Evolutionary conservation across 2,113 vertebrate species (phyloP).

Genomic region (Anolis sagrei): DNA sequence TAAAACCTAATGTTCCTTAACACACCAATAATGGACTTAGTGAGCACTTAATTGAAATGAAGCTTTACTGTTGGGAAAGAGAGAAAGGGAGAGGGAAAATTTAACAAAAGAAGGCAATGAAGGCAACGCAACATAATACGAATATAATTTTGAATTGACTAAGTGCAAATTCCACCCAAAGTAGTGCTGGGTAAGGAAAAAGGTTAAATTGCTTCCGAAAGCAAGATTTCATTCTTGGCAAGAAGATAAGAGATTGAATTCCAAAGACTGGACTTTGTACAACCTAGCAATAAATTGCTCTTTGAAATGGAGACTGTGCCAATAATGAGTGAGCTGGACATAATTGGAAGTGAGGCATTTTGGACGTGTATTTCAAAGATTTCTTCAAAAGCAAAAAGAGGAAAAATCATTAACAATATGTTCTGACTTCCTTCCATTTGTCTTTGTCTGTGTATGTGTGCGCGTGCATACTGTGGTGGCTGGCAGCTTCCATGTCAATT

Average conservation of each 20-base stretch:
- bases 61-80: neutral
- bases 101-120: neutral
- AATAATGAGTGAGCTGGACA: conserved; percentile 27
- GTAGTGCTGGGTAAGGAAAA: conserved; percentile 24
- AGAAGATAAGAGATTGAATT: conserved; percentile 56
- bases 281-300: conserved; percentile 41
- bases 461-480: too few relatives aligned
- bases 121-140: neutral
- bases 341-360: conserved; percentile 42
- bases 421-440: fast-evolving
- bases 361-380: neutral
- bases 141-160: conserved; percentile 24
- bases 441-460: neutral
- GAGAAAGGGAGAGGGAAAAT: neutral
- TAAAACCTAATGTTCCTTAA: conserved; percentile 7
- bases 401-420: neutral
- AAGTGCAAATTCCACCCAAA: conserved; percentile 32
- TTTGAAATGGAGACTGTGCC: conserved; percentile 45
- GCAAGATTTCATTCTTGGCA: conserved; percentile 43
- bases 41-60: conserved; percentile 7
- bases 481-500: too few relatives aligned
- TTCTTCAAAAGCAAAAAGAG: conserved; percentile 28
- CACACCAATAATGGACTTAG: neutral
- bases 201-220: conserved; percentile 50
- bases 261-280: conserved; percentile 53